These are phyloP conservation scores for Esox lucius DNA, from an alignment of 2,797 vertebrate species.

Conservation along the genomic window DNA sequence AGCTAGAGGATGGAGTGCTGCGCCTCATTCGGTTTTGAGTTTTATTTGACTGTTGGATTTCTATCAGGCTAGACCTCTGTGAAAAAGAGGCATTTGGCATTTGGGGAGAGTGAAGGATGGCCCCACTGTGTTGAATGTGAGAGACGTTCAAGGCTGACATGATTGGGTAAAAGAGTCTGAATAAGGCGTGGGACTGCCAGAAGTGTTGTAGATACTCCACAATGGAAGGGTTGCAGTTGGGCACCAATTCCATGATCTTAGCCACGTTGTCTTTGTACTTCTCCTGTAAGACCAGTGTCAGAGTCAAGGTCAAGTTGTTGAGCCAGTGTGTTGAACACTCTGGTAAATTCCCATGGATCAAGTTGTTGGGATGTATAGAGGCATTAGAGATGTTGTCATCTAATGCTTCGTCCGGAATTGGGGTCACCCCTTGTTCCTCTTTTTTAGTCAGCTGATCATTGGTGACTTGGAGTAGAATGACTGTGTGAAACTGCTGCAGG, in stretches of 20 bases:
- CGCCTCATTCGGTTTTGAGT: not conserved
- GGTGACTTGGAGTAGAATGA: not conserved
- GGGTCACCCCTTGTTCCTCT: not conserved
- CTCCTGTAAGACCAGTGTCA: not conserved
- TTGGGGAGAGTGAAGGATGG: conserved; percentile 1
- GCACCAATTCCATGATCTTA: conserved; percentile 5
- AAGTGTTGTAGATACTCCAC: conserved; percentile 5
- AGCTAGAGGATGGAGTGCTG: not conserved
- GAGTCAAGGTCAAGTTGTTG: not conserved
- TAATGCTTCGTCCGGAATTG: not conserved
- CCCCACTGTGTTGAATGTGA: not conserved
- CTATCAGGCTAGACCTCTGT: not conserved
- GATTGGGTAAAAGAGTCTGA: conserved; percentile 6
- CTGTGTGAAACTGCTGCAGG: conserved; percentile 17
- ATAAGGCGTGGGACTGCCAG: conserved; percentile 19
- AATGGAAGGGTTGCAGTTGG: conserved; percentile 8
- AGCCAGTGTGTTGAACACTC: conserved; percentile 1
- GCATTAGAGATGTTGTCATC: not conserved
- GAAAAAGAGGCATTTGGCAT: not conserved
- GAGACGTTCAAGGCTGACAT: conserved; percentile 7
- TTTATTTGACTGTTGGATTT: not conserved
- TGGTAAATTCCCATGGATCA: not conserved
- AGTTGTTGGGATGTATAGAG: not conserved
- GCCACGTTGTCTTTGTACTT: conserved; percentile 8
- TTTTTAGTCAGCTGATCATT: not conserved